Evolutionary conservation across 2,113 vertebrate species (phyloP).

Genomic region (Cephalopterus ornatus): DNA sequence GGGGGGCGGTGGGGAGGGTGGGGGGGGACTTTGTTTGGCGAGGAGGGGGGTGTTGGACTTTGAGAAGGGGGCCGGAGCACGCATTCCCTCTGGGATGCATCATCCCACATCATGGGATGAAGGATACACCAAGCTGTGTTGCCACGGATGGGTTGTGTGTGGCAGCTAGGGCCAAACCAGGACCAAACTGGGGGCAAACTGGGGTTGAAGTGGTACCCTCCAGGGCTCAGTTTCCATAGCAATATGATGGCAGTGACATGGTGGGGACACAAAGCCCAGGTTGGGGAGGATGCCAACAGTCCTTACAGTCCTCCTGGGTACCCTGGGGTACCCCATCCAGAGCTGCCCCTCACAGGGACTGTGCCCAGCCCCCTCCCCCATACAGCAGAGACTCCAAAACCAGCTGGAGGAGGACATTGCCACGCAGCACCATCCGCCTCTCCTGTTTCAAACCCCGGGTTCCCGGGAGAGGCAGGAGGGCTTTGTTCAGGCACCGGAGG

Average conservation of each 20-base stretch:
- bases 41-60: neutral
- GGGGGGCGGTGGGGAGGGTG: neutral
- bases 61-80: neutral
- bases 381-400: neutral
- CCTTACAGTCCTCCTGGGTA: neutral
- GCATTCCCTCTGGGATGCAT: neutral
- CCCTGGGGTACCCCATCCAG: neutral
- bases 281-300: neutral
- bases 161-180: neutral
- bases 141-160: neutral
- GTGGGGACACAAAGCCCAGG: neutral
- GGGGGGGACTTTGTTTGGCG: neutral
- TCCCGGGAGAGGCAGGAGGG: constrained; percentile 57
- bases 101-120: neutral
- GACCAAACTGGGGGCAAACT: neutral
- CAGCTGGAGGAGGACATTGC: neutral
- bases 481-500: constrained; percentile 59
- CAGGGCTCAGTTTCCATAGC: constrained; percentile 47
- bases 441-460: constrained; percentile 3
- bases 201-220: neutral
- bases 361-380: neutral
- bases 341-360: neutral
- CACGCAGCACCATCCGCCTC: neutral
- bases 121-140: neutral
- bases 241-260: neutral